A percentile compares a stretch with the other conserved stretches of the same genome.
These are phyloP conservation scores for Serrognathus titanus DNA, from an alignment of 2,888 invertebrate genomes.

Conservation along the genomic window DNA sequence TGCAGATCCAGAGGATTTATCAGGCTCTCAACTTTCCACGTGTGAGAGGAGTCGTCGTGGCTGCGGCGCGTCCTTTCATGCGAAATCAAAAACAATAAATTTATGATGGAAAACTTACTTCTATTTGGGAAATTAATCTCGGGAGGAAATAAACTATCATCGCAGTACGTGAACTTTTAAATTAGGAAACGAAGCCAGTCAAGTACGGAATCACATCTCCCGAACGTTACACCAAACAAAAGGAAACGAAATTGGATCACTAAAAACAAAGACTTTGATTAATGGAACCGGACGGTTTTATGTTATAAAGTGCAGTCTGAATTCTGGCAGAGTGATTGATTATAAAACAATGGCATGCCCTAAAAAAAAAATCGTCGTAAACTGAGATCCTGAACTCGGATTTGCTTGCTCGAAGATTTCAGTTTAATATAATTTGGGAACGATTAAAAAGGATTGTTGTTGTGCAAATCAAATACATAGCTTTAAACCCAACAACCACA, in stretches of 20 bases:
- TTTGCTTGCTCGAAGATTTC: too few species aligned
- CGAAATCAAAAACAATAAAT: constrained; percentile 1
- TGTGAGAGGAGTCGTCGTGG: too few species aligned
- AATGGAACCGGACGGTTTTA: constrained; percentile 42
- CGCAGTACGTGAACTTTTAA: constrained; percentile 8
- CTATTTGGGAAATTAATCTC: constrained; percentile 12
- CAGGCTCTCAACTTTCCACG: too few species aligned
- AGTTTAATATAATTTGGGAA: too few species aligned
- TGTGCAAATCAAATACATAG: too few species aligned
- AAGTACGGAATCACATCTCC: constrained; percentile 38
- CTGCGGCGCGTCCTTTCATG: too few species aligned
- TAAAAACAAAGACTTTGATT: constrained; percentile 48
- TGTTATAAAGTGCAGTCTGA: constrained; percentile 38
- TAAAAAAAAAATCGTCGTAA: neutral
- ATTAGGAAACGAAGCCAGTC: constrained; percentile 23
- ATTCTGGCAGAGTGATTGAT: constrained; percentile 24
- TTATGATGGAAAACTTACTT: neutral
- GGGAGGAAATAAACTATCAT: constrained; percentile 12
- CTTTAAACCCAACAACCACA: too few species aligned
- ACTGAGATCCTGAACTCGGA: too few species aligned
- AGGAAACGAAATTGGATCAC: constrained; percentile 47
- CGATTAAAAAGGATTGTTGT: too few species aligned
- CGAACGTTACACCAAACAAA: constrained; percentile 41
- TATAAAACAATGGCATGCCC: constrained; percentile 26
- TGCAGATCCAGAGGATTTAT: too few species aligned